phyloP scores from a whole-genome alignment of 1,140 invertebrate genomes.

The Saxidomus purpurata region DNA sequence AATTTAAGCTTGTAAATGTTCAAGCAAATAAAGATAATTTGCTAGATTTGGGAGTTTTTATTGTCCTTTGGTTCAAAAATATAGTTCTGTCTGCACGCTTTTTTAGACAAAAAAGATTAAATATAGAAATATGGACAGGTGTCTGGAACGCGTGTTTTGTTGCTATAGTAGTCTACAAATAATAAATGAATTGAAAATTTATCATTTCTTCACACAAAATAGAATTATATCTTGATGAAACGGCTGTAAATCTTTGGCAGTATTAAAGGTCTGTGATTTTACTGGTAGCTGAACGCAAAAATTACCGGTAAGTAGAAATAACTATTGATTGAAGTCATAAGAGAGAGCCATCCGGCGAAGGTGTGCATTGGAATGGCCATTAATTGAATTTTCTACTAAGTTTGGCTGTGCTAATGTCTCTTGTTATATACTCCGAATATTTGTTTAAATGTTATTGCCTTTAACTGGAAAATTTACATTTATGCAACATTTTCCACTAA shows the following conservation, averaged over 20 bases:
- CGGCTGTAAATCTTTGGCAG: neutral
- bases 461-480: no score
- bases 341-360: no score
- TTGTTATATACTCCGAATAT: no score
- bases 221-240: neutral
- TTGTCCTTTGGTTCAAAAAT: conserved; percentile 12
- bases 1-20: conserved; percentile 27
- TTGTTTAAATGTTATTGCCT: no score
- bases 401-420: no score
- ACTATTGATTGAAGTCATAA: no score
- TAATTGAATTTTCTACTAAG: no score
- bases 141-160: neutral
- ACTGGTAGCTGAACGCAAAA: no score
- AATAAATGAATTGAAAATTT: conserved; percentile 24
- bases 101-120: conserved; percentile 6
- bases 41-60: neutral
- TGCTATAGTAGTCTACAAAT: neutral
- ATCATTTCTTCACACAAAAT: conserved; percentile 13
- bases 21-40: conserved; percentile 13
- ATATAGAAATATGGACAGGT: neutral
- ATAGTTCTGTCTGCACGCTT: neutral
- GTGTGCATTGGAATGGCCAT: no score
- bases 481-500: no score
- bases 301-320: no score
- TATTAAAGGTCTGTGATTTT: no score